A percentile compares a stretch with the other conserved stretches of the same genome.
phyloP scores from a whole-genome alignment of 2,888 invertebrate species.

The Spilarctia lutea region DNA sequence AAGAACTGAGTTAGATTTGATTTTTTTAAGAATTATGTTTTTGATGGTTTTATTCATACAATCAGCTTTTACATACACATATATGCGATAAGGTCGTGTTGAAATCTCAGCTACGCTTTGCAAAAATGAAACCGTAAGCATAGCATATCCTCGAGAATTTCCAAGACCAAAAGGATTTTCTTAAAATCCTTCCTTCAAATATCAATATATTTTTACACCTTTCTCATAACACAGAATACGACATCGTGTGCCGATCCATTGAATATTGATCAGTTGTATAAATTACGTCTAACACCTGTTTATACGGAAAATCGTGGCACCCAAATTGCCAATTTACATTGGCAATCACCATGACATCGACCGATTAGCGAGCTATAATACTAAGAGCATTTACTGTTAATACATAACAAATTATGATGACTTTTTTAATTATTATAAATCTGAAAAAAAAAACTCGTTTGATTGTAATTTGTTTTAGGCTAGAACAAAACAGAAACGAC shows the following conservation, averaged over 20 bases:
- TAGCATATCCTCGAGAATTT: constrained; percentile 5
- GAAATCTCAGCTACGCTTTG: background rate
- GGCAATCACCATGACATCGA: constrained; percentile 63
- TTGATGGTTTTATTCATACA: background rate
- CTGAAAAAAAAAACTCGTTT: too few relatives aligned
- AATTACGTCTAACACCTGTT: constrained; percentile 70
- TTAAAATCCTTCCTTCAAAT: constrained; percentile 8
- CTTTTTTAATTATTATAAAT: too few relatives aligned
- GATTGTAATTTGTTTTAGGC: background rate
- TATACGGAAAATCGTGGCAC: constrained; percentile 67
- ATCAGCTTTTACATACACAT: background rate
- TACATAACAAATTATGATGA: background rate
- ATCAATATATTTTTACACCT: constrained; percentile 26
- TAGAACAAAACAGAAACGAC: background rate
- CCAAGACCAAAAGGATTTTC: constrained; percentile 11
- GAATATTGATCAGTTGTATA: constrained; percentile 71
- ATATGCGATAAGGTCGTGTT: too few relatives aligned
- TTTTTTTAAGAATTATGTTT: too few relatives aligned
- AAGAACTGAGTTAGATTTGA: too few relatives aligned
- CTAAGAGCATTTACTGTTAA: background rate
- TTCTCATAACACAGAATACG: constrained; percentile 37
- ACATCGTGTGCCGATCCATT: constrained; percentile 51
- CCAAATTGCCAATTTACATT: constrained; percentile 77
- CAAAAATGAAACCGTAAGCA: constrained; percentile 6
- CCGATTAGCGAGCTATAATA: constrained; percentile 48